Conservation (phyloP, 2,888 invertebrate species). For the Hypena proboscidalis region DNA sequence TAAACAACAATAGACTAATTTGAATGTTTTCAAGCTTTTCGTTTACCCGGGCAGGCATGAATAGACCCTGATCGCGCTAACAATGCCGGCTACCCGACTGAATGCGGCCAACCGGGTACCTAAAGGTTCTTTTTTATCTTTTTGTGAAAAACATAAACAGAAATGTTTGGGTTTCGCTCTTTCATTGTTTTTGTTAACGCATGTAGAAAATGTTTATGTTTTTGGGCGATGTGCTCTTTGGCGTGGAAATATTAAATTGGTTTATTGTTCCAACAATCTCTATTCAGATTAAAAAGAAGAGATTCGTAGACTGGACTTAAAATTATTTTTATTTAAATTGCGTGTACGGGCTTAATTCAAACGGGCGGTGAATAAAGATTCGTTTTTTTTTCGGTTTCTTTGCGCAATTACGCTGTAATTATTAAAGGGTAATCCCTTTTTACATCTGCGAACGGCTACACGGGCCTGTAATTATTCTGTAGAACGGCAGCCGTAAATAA, state of each 20-base stretch:
- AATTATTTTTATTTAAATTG: constrained; percentile 13
- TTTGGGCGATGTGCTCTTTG: constrained; percentile 34
- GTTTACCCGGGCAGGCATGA: constrained; percentile 67
- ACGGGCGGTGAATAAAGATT: constrained; percentile 24
- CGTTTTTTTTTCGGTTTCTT: constrained; percentile 46
- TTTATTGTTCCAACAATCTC: constrained; percentile 31
- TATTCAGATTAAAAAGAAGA: constrained; percentile 20
- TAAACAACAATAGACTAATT: constrained; percentile 77
- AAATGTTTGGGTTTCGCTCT: constrained; percentile 69
- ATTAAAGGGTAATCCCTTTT: constrained; percentile 77
- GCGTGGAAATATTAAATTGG: constrained; percentile 45
- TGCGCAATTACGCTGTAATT: constrained; percentile 66
- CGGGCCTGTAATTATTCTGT: constrained; percentile 79
- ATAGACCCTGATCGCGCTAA: constrained; percentile 68
- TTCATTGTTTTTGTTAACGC: constrained; percentile 68
- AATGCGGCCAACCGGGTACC: constrained; percentile 61
- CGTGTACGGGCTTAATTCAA: constrained; percentile 17
- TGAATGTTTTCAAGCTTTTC: constrained; percentile 73
- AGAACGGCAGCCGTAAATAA: constrained; percentile 80
- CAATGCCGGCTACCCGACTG: constrained; percentile 64
- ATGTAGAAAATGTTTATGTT: constrained; percentile 60
- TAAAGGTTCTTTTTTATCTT: constrained; percentile 58
- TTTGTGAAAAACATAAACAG: constrained; percentile 69
- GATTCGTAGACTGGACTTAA: constrained; percentile 7
- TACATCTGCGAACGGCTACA: constrained; percentile 77